Evolutionary conservation across 2,888 invertebrate genomes (phyloP).

Genomic region (Cryptocheilus praepositus): DNA sequence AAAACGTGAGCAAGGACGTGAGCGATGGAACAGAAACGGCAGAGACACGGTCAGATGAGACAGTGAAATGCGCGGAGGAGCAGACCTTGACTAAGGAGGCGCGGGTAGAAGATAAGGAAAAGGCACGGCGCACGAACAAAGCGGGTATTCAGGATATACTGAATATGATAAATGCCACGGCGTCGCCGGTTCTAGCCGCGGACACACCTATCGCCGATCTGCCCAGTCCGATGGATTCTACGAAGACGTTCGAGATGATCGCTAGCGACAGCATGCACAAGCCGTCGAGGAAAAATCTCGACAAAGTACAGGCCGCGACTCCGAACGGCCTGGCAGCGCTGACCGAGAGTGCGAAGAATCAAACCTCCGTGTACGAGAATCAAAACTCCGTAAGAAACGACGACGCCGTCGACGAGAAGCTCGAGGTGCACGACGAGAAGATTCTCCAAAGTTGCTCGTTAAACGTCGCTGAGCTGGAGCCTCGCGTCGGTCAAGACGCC

Average conservation of each 20-base stretch:
- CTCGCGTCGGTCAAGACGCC: slow-evolving; percentile 14
- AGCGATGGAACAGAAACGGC: slow-evolving; percentile 14
- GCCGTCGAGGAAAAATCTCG: slow-evolving; percentile 19
- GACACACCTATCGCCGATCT: slow-evolving; percentile 63
- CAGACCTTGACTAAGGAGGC: slow-evolving; percentile 43
- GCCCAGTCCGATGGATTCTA: slow-evolving; percentile 55
- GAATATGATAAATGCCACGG: slow-evolving; percentile 66
- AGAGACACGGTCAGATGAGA: slow-evolving; percentile 19
- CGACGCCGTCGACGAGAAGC: slow-evolving; percentile 15
- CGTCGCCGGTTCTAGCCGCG: slow-evolving; percentile 63
- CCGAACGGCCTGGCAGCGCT: slow-evolving; percentile 2
- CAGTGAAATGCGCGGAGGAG: slow-evolving; percentile 28
- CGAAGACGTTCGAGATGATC: slow-evolving; percentile 58
- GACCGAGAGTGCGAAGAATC: slow-evolving; percentile 10
- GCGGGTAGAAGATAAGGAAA: slow-evolving; percentile 50
- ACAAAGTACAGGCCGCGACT: slow-evolving; percentile 12
- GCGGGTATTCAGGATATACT: slow-evolving; percentile 67
- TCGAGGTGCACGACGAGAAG: slow-evolving; percentile 47
- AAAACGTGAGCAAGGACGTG: slow-evolving; percentile 36
- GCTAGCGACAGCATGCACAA: slow-evolving; percentile 22
- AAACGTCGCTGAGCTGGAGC: slow-evolving; percentile 14
- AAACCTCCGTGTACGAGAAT: slow-evolving; percentile 22
- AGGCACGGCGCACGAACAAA: slow-evolving; percentile 54
- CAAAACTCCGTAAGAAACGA: slow-evolving; percentile 4
- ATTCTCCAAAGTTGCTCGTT: slow-evolving; percentile 19